A percentile compares a stretch with the other conserved stretches of the same genome.
These are phyloP conservation scores for Rapana venosa DNA, from an alignment of 2,888 invertebrate species.

Conservation along the genomic window DNA sequence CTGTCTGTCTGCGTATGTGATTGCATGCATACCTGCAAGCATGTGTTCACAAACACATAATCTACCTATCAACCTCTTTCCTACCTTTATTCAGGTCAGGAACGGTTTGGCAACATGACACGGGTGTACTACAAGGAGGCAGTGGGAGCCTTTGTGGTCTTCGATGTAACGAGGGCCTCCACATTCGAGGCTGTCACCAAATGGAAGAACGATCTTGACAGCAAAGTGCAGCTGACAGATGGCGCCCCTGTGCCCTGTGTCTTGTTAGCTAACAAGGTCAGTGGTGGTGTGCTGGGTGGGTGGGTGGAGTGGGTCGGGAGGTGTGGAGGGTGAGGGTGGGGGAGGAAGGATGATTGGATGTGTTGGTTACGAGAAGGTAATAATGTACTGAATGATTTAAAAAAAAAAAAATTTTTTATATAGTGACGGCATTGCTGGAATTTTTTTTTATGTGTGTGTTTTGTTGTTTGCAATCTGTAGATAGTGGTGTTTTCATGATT, in stretches of 20 bases:
- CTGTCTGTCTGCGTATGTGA: too few relatives aligned
- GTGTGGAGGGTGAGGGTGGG: background rate
- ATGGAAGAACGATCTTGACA: constrained; percentile 83
- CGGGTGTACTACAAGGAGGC: constrained; percentile 83
- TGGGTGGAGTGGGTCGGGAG: background rate
- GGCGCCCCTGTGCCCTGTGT: constrained; percentile 82
- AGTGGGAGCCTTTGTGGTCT: constrained; percentile 80
- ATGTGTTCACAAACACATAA: too few relatives aligned
- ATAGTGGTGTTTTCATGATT: too few relatives aligned
- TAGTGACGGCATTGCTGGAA: too few relatives aligned
- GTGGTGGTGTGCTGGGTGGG: background rate
- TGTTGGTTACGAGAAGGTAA: too few relatives aligned
- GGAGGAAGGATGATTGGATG: background rate
- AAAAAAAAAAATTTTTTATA: too few relatives aligned
- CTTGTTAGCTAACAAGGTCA: constrained; percentile 82
- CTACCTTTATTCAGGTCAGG: constrained; percentile 79
- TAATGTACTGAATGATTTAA: too few relatives aligned
- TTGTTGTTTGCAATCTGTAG: too few relatives aligned
- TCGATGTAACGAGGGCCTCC: constrained; percentile 81
- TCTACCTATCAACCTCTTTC: too few relatives aligned
- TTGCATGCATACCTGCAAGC: too few relatives aligned
- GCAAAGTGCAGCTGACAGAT: constrained; percentile 81
- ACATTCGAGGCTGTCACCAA: constrained; percentile 82
- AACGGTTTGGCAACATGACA: constrained; percentile 83
- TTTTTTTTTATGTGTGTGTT: too few relatives aligned